Conservation (phyloP, 2,797 vertebrate species). For the Spinus pinus region DNA sequence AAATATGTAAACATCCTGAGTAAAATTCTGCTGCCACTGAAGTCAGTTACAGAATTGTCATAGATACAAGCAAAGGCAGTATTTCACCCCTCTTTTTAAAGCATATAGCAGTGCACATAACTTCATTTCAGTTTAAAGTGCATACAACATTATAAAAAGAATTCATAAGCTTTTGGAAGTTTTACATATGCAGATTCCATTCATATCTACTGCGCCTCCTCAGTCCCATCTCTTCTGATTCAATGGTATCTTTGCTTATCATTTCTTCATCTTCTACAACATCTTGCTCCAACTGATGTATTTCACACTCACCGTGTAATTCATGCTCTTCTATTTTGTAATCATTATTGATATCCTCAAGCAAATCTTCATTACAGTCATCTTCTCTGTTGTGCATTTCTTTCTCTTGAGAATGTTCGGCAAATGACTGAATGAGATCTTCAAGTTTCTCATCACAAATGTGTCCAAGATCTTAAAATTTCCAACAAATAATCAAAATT, state of each 20-base stretch:
- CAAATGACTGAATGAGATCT: slow-evolving; percentile 83
- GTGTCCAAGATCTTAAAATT: slow-evolving; percentile 39
- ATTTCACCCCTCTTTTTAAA: slow-evolving; percentile 31
- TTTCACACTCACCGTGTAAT: slow-evolving; percentile 37
- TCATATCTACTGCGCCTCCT: slow-evolving; percentile 82
- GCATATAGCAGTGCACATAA: slow-evolving; percentile 21
- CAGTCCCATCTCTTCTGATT: slow-evolving; percentile 65
- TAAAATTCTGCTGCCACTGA: slow-evolving; percentile 19
- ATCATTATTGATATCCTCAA: background rate
- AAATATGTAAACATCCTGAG: slow-evolving; percentile 47
- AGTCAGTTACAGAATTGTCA: background rate
- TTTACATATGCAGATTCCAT: slow-evolving; percentile 62
- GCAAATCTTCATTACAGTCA: background rate
- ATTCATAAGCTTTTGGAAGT: background rate
- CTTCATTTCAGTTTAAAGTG: slow-evolving; percentile 57
- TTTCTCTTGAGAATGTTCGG: slow-evolving; percentile 54
- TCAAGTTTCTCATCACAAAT: slow-evolving; percentile 82
- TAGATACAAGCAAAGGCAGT: background rate
- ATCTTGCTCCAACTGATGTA: slow-evolving; percentile 59
- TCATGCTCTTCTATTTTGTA: slow-evolving; percentile 37
- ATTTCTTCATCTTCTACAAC: slow-evolving; percentile 57
- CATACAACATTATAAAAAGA: slow-evolving; percentile 10
- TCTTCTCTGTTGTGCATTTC: slow-evolving; percentile 15
- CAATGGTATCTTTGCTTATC: background rate
- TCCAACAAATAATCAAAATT: background rate